These are phyloP conservation scores for Chaenogobius annularis DNA, from an alignment of 2,113 vertebrate species.

Conservation along the genomic window DNA sequence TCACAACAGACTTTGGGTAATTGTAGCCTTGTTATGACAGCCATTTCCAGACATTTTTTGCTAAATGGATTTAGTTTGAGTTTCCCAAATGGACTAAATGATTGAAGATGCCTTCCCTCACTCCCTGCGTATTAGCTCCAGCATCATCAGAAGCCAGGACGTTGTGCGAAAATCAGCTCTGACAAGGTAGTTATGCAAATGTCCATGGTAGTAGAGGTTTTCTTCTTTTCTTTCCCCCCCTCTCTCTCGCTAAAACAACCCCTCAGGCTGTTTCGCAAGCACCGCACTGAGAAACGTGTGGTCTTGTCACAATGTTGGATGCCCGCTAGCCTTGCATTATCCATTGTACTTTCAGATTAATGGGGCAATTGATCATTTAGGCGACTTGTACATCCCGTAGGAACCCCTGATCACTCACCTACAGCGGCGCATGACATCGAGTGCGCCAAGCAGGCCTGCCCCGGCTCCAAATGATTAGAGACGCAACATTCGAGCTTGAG, in stretches of 20 bases:
- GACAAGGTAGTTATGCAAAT: conserved; percentile 53
- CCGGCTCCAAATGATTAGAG: conserved; percentile 58
- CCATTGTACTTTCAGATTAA: conserved; percentile 68
- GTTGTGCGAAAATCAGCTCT: conserved; percentile 9
- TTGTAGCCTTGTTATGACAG: conserved; percentile 25
- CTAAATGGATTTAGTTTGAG: conserved; percentile 27
- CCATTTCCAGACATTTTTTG: conserved; percentile 15
- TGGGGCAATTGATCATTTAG: conserved; percentile 71
- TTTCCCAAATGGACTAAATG: conserved; percentile 12
- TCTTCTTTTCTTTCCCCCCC: not conserved
- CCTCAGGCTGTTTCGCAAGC: conserved; percentile 54
- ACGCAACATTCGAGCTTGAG: conserved; percentile 44
- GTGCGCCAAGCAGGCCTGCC: conserved; percentile 54
- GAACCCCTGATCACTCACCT: conserved; percentile 69
- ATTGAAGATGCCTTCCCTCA: conserved; percentile 25
- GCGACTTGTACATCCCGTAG: conserved; percentile 58
- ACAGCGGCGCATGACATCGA: conserved; percentile 45
- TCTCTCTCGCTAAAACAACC: conserved; percentile 40
- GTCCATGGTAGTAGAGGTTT: not conserved
- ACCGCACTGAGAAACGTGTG: conserved; percentile 37
- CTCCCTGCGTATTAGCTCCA: not conserved
- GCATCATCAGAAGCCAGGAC: conserved; percentile 11
- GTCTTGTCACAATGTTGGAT: conserved; percentile 34
- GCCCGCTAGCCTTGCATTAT: conserved; percentile 55
- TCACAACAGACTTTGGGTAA: conserved; percentile 15